Base-by-base conservation (phyloP, 2,797 vertebrate species). In the Chelonia mydas region DNA sequence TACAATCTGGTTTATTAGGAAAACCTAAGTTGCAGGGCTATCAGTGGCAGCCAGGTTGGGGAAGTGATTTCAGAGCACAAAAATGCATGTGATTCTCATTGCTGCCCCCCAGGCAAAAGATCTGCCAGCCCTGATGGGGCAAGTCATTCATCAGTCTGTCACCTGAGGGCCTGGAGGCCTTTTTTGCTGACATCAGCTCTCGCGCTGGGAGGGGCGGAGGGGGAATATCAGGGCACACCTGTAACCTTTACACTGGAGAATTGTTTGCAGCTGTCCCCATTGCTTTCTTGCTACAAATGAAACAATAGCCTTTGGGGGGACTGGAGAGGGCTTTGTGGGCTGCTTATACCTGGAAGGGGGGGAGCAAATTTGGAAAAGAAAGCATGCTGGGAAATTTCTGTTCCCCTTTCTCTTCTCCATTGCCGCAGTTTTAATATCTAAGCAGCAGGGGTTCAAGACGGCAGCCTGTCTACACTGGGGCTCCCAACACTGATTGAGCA, bases 1-100 rank as follows among this genome's bases (percentile, higher is more conserved):
- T 53, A 74, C 57, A 88, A n/a, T 54, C 6, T 25, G 5, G 74
- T 23, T 93, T 55, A 55, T 68, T 28, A 13, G 19, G 27, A 2
- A 51, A 1, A 55, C 57, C 53, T 3, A 84, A 89, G 57, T 54
- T 92, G 65, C 55, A 33, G 84, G 49, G 83, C 31, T 82, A 50
- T 59, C 86, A 79, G 84, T 51, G 86, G 83, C 89, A 94, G 81
- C 16, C 53, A 84, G 82, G 90, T 81, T 78, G 65, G 65, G 82
- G 47, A 51, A 78, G 85, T 97, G 95, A 97, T 88, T 97, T 97
- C 97, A 98, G 93, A 95, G 82, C 55, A 95, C 89, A 97, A 97
- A 93, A 96, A 98, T 97, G 96, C 94, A 94, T 85, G 0, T 65
- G 93, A 96, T 93, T 68, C 85, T 96, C 92, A 47, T 68, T 37